Evolutionary conservation across 2,797 vertebrate species (phyloP).

Genomic region (Macropus fuliginosus): DNA sequence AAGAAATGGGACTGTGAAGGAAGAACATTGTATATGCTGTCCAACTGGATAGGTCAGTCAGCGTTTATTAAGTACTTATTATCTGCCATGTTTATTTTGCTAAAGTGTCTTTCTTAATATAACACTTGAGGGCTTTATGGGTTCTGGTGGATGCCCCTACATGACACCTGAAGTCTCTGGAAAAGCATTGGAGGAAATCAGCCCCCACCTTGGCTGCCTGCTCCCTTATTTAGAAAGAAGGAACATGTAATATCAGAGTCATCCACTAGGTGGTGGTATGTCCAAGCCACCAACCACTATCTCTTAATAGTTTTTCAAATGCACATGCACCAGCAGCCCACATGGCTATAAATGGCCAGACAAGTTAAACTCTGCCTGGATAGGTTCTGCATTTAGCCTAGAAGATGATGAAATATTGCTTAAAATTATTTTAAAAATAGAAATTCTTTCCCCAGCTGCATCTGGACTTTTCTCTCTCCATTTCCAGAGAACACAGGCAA

Average conservation of each 20-base stretch:
- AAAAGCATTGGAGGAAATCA: not conserved
- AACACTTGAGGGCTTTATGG: not conserved
- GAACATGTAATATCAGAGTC: not conserved
- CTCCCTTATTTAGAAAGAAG: not conserved
- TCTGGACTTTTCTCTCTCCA: not conserved
- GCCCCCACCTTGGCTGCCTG: rapidly evolving
- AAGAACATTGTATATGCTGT: not conserved
- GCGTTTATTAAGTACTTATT: not conserved
- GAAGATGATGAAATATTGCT: not conserved
- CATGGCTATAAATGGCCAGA: not conserved
- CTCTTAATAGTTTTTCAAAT: not conserved
- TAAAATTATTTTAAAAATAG: not conserved
- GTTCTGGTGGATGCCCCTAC: not conserved
- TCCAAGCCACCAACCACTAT: not conserved
- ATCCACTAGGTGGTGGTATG: not conserved
- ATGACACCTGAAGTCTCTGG: not conserved
- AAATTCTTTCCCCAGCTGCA: not conserved
- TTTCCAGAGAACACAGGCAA: not conserved
- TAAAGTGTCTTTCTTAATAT: not conserved
- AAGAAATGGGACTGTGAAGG: not conserved
- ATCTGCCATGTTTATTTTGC: not conserved
- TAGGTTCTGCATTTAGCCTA: not conserved
- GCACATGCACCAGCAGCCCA: not conserved
- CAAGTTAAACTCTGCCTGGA: not conserved
- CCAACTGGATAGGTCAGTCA: not conserved